Evolutionary conservation across 2,888 invertebrate species (phyloP).

Genomic region (Stictocephala bisonia): DNA sequence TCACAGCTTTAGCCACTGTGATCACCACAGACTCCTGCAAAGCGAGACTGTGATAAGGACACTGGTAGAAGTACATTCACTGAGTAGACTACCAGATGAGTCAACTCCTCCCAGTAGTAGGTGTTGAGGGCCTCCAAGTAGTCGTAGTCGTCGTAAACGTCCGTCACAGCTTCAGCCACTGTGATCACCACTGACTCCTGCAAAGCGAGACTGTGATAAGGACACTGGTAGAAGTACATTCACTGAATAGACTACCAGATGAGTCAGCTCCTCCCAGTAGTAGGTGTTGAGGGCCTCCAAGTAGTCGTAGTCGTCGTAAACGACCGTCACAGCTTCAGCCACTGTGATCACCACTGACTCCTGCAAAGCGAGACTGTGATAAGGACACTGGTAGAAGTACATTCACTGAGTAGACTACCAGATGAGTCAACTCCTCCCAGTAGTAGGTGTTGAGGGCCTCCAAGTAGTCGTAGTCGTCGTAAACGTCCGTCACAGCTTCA

Average conservation of each 20-base stretch:
- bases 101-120: background rate
- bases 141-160: background rate
- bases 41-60: too few relatives aligned
- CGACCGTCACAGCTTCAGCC: too few relatives aligned
- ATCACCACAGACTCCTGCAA: background rate
- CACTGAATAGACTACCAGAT: constrained; percentile 71
- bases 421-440: constrained; percentile 70
- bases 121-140: constrained; percentile 8
- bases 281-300: constrained; percentile 66
- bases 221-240: constrained; percentile 62
- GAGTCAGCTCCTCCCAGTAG: constrained; percentile 69
- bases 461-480: constrained; percentile 67
- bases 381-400: constrained; percentile 62
- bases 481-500: too few relatives aligned
- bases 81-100: background rate
- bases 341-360: constrained; percentile 70
- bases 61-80: too few relatives aligned
- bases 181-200: background rate
- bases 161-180: too few relatives aligned
- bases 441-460: constrained; percentile 66
- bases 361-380: constrained; percentile 63
- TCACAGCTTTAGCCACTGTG: too few relatives aligned
- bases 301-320: constrained; percentile 67
- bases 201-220: background rate
- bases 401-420: too few relatives aligned